Percentiles rank a stretch among this genome's conserved stretches.
Conservation (phyloP, 2,797 vertebrate genomes). For the Alcedo quadribrachys region DNA sequence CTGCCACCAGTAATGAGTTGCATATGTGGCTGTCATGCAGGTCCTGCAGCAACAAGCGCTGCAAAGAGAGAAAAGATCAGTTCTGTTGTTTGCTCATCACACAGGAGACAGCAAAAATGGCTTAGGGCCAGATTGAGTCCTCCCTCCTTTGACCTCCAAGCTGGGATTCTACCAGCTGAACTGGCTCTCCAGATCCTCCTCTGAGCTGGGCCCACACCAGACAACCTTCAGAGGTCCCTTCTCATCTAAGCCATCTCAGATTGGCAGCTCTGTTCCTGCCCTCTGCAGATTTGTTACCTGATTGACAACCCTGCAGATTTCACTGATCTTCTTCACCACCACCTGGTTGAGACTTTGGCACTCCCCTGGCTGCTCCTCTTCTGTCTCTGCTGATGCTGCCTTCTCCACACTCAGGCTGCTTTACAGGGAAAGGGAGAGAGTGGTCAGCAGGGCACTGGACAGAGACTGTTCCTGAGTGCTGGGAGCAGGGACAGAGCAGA, state of each 20-base stretch:
- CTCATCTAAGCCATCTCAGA: background rate
- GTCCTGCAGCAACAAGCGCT: constrained; percentile 95
- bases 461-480: background rate
- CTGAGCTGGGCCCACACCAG: background rate
- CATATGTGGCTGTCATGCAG: constrained; percentile 95
- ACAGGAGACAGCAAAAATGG: background rate
- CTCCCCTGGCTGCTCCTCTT: constrained; percentile 84
- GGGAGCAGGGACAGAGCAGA: background rate
- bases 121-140: background rate
- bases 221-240: background rate
- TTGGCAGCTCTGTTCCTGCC: background rate
- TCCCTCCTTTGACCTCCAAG: background rate
- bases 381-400: constrained; percentile 54
- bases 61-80: background rate
- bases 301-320: constrained; percentile 95
- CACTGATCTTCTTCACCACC: constrained; percentile 90
- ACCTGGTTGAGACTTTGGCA: constrained; percentile 87
- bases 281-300: constrained; percentile 82
- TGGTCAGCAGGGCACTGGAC: background rate
- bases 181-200: background rate
- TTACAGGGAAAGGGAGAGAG: background rate
- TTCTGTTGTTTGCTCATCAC: background rate
- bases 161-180: background rate
- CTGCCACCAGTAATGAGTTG: constrained; percentile 94
- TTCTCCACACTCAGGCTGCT: constrained; percentile 75